phyloP scores from a whole-genome alignment of 1,140 invertebrate species.

The Bombus confusus region DNA sequence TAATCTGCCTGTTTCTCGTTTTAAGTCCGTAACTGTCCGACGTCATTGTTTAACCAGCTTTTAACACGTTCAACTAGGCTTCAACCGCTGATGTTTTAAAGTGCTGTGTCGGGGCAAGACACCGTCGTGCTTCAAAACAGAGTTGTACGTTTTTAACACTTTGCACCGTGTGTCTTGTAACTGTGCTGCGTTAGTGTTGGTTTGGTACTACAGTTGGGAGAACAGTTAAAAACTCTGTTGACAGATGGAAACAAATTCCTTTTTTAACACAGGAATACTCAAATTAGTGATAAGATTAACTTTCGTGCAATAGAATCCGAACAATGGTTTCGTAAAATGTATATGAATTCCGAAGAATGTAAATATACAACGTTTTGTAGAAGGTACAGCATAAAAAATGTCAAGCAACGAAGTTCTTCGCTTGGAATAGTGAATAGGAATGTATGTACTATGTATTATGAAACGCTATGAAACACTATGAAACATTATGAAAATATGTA shows the following conservation, averaged over 20 bases:
- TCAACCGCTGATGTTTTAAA: neutral
- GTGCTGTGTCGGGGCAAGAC: neutral
- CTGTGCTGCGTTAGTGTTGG: neutral
- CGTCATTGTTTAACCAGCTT: slow-evolving; percentile 47
- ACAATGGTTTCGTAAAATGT: neutral
- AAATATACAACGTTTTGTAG: neutral
- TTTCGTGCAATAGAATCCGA: neutral
- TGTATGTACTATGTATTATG: too few relatives aligned
- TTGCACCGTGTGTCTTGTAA: neutral
- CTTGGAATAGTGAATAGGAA: neutral
- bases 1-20: slow-evolving; percentile 56
- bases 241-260: neutral
- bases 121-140: neutral
- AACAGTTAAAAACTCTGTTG: neutral
- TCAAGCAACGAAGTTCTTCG: neutral
- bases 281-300: neutral
- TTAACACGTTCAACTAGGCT: slow-evolving; percentile 36
- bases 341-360: too few relatives aligned
- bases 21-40: slow-evolving; percentile 12
- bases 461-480: too few relatives aligned
- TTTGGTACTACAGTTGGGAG: neutral
- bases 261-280: neutral
- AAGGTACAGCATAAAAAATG: neutral
- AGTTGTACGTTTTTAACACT: neutral
- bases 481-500: too few relatives aligned